phyloP scores from a whole-genome alignment of 2,797 vertebrate genomes.

The Garrulus glandarius region DNA sequence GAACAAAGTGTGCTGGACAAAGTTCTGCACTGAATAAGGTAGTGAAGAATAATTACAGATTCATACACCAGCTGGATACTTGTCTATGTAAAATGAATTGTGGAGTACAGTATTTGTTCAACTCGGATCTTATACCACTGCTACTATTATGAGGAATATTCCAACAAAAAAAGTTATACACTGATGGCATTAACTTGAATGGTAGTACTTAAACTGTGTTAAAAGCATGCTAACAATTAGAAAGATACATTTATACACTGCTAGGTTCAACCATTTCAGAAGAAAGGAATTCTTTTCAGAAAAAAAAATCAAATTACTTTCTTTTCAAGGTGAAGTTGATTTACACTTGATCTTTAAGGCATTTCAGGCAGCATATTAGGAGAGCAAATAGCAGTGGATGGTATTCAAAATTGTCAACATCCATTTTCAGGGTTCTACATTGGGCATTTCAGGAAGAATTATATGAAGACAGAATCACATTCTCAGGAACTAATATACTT shows the following conservation, averaged over 20 bases:
- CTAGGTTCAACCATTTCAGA: neutral
- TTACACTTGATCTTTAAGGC: neutral
- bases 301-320: neutral
- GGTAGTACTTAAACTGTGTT: neutral
- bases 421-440: constrained; percentile 1
- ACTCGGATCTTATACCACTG: neutral
- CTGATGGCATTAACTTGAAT: neutral
- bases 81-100: neutral
- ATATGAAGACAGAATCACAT: constrained; percentile 11
- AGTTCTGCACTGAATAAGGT: neutral
- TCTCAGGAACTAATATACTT: constrained; percentile 49
- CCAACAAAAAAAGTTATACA: neutral
- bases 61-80: neutral
- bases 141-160: neutral
- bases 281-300: neutral
- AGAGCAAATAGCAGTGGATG: neutral
- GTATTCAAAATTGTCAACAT: constrained; percentile 6
- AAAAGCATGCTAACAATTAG: neutral
- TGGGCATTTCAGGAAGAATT: constrained; percentile 28
- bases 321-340: neutral
- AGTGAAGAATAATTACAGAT: neutral
- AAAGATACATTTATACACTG: neutral
- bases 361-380: neutral
- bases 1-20: neutral
- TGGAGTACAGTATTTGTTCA: neutral